These are phyloP conservation scores for Danio aesculapii DNA, from an alignment of 2,797 vertebrate genomes.

Conservation along the genomic window DNA sequence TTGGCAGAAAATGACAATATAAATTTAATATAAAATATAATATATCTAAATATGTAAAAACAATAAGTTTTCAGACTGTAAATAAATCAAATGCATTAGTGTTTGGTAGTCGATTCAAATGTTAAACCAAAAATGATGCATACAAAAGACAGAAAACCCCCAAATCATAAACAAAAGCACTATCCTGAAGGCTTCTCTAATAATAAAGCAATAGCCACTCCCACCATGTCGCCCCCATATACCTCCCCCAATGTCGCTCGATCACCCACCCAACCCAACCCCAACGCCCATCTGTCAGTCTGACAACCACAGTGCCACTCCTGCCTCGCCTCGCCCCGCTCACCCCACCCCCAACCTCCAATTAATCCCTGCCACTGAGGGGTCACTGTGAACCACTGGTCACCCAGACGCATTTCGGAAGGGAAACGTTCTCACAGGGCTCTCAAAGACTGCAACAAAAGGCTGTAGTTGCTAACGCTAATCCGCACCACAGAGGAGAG, in stretches of 20 bases:
- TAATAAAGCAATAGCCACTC: constrained; percentile 31
- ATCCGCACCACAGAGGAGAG: constrained; percentile 40
- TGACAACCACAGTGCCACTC: constrained; percentile 67
- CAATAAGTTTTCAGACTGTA: not conserved
- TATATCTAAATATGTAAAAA: too few relatives aligned
- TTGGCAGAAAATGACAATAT: not conserved
- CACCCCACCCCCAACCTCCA: constrained; percentile 33
- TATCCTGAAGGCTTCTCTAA: not conserved
- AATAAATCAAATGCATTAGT: not conserved
- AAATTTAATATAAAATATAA: not conserved
- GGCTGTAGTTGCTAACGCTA: constrained; percentile 29
- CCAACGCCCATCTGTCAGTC: constrained; percentile 81
- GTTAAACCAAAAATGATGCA: not conserved
- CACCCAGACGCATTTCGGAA: not conserved
- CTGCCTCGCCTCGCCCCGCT: not conserved
- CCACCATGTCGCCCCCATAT: not conserved
- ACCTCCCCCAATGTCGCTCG: constrained; percentile 45
- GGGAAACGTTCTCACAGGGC: constrained; percentile 41
- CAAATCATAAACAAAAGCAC: constrained; percentile 47
- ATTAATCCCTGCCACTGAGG: constrained; percentile 36
- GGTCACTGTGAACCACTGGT: constrained; percentile 42
- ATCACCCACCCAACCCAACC: constrained; percentile 61
- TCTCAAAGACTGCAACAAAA: constrained; percentile 32
- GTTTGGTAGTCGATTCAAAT: not conserved
- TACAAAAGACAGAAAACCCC: constrained; percentile 28